These are phyloP conservation scores for Crossocerus cetratus DNA, from an alignment of 2,888 invertebrate species.

Conservation along the genomic window DNA sequence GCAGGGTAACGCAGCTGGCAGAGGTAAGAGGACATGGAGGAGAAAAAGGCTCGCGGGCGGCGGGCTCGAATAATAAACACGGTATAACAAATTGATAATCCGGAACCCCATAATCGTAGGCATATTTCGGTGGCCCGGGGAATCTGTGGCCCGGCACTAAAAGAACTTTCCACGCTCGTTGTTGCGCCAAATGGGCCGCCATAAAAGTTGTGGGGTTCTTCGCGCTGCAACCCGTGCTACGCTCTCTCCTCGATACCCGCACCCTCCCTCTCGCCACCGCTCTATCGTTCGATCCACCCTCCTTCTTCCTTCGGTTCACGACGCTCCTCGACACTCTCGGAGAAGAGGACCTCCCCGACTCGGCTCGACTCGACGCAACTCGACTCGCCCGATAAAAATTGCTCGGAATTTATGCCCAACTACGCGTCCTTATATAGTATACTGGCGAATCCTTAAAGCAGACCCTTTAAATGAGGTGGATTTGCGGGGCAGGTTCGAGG, in stretches of 20 bases:
- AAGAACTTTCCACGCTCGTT: constrained; percentile 76
- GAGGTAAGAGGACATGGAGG: constrained; percentile 20
- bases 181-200: constrained; percentile 77
- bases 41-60: constrained; percentile 14
- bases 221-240: constrained; percentile 29
- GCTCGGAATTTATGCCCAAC: neutral
- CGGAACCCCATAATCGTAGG: constrained; percentile 73
- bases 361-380: too few species aligned
- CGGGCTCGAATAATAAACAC: constrained; percentile 70
- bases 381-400: constrained; percentile 3
- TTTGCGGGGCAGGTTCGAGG: neutral
- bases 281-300: constrained; percentile 12
- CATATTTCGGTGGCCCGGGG: constrained; percentile 67
- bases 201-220: constrained; percentile 71
- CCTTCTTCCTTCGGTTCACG: neutral
- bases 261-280: constrained; percentile 17
- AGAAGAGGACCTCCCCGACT: neutral
- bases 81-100: constrained; percentile 76
- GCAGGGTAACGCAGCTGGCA: constrained; percentile 26
- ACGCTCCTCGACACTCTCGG: neutral
- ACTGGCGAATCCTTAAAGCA: too few species aligned
- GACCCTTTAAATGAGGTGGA: too few species aligned
- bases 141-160: constrained; percentile 74
- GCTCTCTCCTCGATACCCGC: constrained; percentile 33
- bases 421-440: too few species aligned